phyloP scores from a whole-genome alignment of 2,113 vertebrate genomes.

The Tachysurus fulvidraco region DNA sequence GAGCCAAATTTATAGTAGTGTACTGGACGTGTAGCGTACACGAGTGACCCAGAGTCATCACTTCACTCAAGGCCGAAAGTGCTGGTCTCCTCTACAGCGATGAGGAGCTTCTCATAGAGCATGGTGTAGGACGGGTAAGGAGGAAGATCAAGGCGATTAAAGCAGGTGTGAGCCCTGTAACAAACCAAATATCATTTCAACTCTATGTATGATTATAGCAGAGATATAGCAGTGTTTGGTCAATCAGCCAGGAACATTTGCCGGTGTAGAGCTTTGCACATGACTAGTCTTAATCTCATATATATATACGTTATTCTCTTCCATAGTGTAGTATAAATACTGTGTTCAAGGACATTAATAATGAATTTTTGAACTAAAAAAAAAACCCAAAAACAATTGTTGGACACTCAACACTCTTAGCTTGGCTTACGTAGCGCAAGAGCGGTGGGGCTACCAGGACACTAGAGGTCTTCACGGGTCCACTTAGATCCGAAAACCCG shows the following conservation, averaged over 20 bases:
- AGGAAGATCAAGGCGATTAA: constrained; percentile 88
- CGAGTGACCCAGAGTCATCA: not conserved
- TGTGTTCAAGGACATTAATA: too few species aligned
- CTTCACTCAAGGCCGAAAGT: constrained; percentile 88
- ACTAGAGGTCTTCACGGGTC: too few species aligned
- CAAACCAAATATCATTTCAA: constrained; percentile 35
- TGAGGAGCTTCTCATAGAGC: constrained; percentile 87
- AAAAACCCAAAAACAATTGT: too few species aligned
- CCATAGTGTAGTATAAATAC: too few species aligned
- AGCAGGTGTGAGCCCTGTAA: constrained; percentile 87
- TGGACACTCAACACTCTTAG: too few species aligned
- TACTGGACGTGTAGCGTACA: not conserved
- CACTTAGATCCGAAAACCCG: too few species aligned
- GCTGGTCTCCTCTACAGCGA: constrained; percentile 90
- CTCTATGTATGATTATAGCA: too few species aligned
- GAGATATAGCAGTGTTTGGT: not conserved
- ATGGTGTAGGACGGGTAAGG: constrained; percentile 88
- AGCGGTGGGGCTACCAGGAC: too few species aligned
- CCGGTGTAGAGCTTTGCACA: not conserved
- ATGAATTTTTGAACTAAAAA: too few species aligned
- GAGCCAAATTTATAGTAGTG: not conserved
- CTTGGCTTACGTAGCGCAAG: too few species aligned
- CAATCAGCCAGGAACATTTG: not conserved
- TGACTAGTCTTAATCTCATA: not conserved
- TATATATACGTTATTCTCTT: too few species aligned